Evolutionary conservation across 37 sponge, comb jelly and placozoan genomes (phyloP), one percentile per base, ranked within the genome.

Genomic region (Beroe forskalii): DNA sequence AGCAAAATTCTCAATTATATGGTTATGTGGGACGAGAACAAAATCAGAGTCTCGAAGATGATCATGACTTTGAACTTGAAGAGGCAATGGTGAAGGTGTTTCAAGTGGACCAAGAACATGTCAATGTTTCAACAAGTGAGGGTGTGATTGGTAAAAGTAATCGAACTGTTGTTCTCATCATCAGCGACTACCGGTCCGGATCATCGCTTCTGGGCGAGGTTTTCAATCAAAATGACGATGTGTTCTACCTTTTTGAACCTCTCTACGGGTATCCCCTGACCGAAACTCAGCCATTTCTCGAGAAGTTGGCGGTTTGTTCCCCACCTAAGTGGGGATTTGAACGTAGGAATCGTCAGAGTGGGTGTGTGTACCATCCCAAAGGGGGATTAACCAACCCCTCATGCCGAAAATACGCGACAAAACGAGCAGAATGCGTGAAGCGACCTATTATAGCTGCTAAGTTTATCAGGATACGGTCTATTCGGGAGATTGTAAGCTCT

Each of bases 201-300:
- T 72, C 75, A 38, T 72, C 75, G 20, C 9, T 72, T 1, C 14
- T 72, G 39, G 75, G 75, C 8, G 75, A 72, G 39, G 35, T 72
- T 35, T 72, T 72, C 75, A 72, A 72, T 39, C 37, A 37, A 72
- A 72, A 72, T 39, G 35, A 72, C 8, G 40, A 72, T 3, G 75
- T 72, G 8, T 72, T 19, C 9, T 72, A 72, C 22, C 38, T 72
- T 22, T 72, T 72, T 33, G 75, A 72, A 20, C 75, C 75, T 4
- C 40, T 72, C 6, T 35, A 38, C 9, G 75, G 25, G 28, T 63
- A 3, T 3, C 3, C 6, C 4, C 4, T 19, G 4, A 63, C 66
- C 20, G 25, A 63, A 23, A 63, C 66, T 8, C 20, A 63, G 66
- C 4, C 2, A 8, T 37, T 72, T 32, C 40, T 72, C 4, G 40